Evolutionary conservation across 1,140 invertebrate genomes (phyloP), one percentile per base, ranked within the genome.

Genomic region (Pogonognathellus flavescens): DNA sequence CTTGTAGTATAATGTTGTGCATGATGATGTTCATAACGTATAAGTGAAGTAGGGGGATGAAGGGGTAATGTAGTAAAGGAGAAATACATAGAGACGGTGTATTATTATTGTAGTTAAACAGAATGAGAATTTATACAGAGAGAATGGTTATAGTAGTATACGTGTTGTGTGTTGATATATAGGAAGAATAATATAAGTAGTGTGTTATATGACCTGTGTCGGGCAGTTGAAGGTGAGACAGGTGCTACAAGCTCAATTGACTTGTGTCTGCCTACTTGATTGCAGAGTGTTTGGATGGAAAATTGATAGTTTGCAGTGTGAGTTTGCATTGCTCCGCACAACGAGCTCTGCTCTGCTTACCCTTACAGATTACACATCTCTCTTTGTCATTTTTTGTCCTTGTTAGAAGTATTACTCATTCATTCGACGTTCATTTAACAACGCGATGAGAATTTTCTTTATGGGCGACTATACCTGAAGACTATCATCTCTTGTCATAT

Each of bases 151-250:
- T 66, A 9, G 22, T 66, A 66, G 22, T 25, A 25, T 25, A 31
- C 4, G 9, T 10, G 31, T 10, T 10, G 6, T 66, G 20, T 66
- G 25, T 66, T 18, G 31, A 16, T n/a, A 31, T 76, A 72, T 81
- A 81, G 50, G 80, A 55, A 81, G 80, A 55, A 55, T 81, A 66
- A 6, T 41, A 41, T 41, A 41, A 41, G 31, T 60, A 82, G 70
- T 70, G 86, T 87, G 86, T 85, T 87, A 85, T 87, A 87, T 87
- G 86, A 87, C 86, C 86, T 85, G 86, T 87, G 86, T 87, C 86
- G 86, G 86, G 66, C 86, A 87, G 83, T 87, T 87, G 86, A 87
- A 87, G 86, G 86, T 87, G 86, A 87, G 81, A 83, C 86, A 87
- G 86, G 86, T 87, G 86, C 81, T 85, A 50, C 57, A 49, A 66